Base-by-base conservation (phyloP, 2,888 invertebrate species). In the Sesia bembeciformis region DNA sequence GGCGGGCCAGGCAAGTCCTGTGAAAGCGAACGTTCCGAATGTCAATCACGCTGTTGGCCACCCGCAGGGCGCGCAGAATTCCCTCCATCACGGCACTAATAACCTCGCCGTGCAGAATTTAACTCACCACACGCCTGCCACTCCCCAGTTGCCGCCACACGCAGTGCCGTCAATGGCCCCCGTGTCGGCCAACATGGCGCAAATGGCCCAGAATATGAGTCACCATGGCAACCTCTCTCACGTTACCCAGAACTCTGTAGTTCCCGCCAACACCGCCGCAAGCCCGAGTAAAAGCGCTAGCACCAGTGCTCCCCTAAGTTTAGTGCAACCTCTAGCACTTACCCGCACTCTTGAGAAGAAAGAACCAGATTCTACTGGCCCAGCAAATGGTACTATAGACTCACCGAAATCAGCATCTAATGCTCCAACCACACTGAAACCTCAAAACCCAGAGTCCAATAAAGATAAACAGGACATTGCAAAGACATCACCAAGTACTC, bases 191-290 rank as follows among this genome's bases (percentile, higher is more conserved):
- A 88, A 88, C 74, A 89, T 89, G 89, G 88, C 88, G 43, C 87
- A 87, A 65, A 84, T 87, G 85, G 90, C 89, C 58, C 90, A 90
- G 61, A 89, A 89, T 66, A 89, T 89, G 89, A 87, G 87, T 68
- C 87, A 89, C 78, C 89, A 89, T 60, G 89, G 89, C 56, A 89
- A 89, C 73, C 71, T 89, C 39, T 89, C 89, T 5, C 86, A 85
- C 54, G 80, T 84, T 56, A 80, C 81, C 39, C 85, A 85, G 65
- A 85, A 84, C 67, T 82, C 84, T 40, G 74, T 77, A 51, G 66
- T 79, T 56, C 76, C 81, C 53, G 72, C 79, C 49, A 67, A 77
- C 71, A 59, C 84, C 62, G 78, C 67, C 1, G 70, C 77, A 6
- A 81, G 77, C 61, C 83, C 87, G 3, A 81, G 69, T 64, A 88